Percentiles rank a stretch among this genome's conserved stretches.
Conservation (phyloP, 2,113 vertebrate genomes). For the Pygoscelis antarcticus region DNA sequence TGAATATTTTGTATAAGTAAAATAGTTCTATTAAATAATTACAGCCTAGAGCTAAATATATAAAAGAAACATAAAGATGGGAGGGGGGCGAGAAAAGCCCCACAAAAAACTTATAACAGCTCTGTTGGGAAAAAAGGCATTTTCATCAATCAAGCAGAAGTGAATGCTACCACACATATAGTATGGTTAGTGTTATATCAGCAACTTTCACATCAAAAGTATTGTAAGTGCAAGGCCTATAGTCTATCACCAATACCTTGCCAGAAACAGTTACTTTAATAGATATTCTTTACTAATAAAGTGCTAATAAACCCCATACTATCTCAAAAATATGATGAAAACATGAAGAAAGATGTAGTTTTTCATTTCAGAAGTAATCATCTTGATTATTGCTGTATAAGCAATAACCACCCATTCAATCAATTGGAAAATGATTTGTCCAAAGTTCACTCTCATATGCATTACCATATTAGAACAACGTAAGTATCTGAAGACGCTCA, state of each 20-base stretch:
- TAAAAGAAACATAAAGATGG: not conserved
- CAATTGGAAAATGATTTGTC: not conserved
- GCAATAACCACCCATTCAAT: not conserved
- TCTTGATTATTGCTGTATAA: not conserved
- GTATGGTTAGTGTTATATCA: rapidly evolving
- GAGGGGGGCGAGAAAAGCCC: not conserved
- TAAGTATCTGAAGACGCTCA: not conserved
- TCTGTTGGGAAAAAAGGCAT: not conserved
- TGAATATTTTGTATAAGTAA: not conserved
- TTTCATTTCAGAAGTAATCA: not conserved
- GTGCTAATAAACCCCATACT: not conserved
- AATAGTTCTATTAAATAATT: not conserved
- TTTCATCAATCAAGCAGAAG: not conserved
- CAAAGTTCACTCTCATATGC: not conserved
- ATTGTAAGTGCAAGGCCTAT: not conserved
- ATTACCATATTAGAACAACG: not conserved
- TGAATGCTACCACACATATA: not conserved
- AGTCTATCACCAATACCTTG: not conserved
- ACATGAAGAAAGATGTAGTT: not conserved
- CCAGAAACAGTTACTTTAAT: not conserved
- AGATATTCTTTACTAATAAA: not conserved
- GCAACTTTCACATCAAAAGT: not conserved
- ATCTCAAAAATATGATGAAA: not conserved
- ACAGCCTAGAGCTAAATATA: not conserved
- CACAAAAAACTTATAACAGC: not conserved